Conservation (phyloP, 2,888 invertebrate genomes). For the Drosophila koepferae region DNA sequence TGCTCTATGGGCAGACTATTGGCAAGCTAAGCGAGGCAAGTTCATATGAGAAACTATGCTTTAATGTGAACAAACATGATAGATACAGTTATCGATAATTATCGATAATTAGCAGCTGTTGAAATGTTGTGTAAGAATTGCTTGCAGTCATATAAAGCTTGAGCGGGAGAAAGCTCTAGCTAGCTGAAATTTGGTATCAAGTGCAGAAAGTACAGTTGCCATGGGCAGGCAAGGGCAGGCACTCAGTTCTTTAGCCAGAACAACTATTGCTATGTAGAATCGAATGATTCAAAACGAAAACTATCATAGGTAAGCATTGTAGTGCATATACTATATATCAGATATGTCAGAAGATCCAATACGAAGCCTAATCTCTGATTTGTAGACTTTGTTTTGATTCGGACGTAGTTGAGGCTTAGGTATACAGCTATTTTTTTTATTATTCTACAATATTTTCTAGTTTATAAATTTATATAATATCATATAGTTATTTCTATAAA, state of each 20-base stretch:
- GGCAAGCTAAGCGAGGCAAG: background rate
- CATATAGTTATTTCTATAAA: too few relatives aligned
- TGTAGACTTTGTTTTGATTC: too few relatives aligned
- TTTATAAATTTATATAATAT: too few relatives aligned
- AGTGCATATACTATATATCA: too few relatives aligned
- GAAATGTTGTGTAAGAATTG: too few relatives aligned
- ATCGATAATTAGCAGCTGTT: background rate
- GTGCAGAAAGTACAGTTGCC: background rate
- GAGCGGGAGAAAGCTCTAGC: background rate
- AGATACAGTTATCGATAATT: background rate
- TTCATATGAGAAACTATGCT: too few relatives aligned
- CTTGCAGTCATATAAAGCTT: background rate
- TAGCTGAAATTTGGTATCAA: background rate
- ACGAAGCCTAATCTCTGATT: too few relatives aligned
- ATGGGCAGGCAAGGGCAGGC: background rate
- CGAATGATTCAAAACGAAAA: background rate
- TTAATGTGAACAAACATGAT: too few relatives aligned
- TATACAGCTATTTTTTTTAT: background rate
- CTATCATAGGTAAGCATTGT: too few relatives aligned
- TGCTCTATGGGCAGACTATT: constrained; percentile 1
- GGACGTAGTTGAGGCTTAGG: background rate
- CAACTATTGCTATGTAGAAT: background rate
- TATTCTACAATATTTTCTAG: background rate
- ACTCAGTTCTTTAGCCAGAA: background rate
- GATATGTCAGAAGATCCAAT: background rate